Conservation (phyloP, 2,113 vertebrate species). For the Hippocampus mohnikei region DNA sequence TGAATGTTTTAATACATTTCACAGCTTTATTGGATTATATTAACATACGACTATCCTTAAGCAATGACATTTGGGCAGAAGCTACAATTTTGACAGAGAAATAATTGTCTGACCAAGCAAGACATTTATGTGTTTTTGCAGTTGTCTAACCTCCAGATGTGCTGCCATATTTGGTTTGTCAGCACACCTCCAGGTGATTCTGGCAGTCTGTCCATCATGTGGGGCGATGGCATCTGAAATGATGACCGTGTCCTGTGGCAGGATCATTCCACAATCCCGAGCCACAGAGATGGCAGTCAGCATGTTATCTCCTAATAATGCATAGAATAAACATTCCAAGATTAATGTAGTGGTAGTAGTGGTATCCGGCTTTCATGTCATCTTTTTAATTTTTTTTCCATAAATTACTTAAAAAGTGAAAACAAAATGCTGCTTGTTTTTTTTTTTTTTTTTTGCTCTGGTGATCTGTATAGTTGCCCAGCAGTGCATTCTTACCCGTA, state of each 20-base stretch:
- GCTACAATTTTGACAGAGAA: background rate
- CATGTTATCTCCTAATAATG: slow-evolving; percentile 88
- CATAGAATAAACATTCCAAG: background rate
- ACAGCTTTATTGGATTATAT: background rate
- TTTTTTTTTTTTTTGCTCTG: background rate
- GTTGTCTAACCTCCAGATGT: slow-evolving; percentile 75
- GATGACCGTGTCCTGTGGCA: slow-evolving; percentile 89
- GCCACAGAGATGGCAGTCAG: slow-evolving; percentile 96
- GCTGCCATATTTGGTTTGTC: slow-evolving; percentile 78
- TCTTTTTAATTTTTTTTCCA: background rate
- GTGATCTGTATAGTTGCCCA: background rate
- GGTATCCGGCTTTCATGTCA: background rate
- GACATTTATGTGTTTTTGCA: background rate
- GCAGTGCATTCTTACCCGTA: slow-evolving; percentile 78
- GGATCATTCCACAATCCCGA: slow-evolving; percentile 96
- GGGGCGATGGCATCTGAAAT: slow-evolving; percentile 91
- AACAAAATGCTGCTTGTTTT: background rate
- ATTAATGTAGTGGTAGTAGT: background rate
- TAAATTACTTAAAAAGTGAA: background rate
- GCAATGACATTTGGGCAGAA: background rate
- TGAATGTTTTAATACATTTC: background rate
- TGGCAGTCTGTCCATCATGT: slow-evolving; percentile 88
- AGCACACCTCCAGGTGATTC: slow-evolving; percentile 93
- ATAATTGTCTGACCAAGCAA: background rate
- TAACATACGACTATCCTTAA: background rate